Percentiles rank a stretch among this genome's conserved stretches.
Conservation (phyloP, 2,797 vertebrate genomes). For the Ctenopoma kingsleyae region DNA sequence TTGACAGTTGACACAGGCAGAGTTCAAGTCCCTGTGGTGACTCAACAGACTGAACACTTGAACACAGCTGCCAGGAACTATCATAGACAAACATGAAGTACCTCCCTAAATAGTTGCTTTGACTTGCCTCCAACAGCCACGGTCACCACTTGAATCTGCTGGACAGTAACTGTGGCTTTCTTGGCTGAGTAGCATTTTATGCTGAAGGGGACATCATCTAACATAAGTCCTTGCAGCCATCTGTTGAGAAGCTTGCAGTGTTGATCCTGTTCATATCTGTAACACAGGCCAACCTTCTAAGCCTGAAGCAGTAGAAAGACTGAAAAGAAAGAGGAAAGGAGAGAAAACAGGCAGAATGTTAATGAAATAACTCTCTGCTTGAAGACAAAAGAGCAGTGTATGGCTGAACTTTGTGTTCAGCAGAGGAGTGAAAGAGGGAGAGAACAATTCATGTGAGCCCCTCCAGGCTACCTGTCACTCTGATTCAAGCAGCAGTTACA, state of each 20-base stretch:
- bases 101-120: constrained; percentile 67
- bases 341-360: constrained; percentile 36
- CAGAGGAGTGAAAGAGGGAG: constrained; percentile 34
- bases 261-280: constrained; percentile 59
- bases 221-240: constrained; percentile 63
- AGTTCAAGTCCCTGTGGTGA: constrained; percentile 59
- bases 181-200: constrained; percentile 49
- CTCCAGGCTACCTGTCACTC: constrained; percentile 66
- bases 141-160: constrained; percentile 61
- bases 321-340: constrained; percentile 25
- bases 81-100: constrained; percentile 63
- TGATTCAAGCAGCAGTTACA: constrained; percentile 56
- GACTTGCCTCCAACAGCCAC: constrained; percentile 64
- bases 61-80: constrained; percentile 68
- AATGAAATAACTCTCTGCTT: constrained; percentile 47
- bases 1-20: constrained; percentile 61
- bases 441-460: constrained; percentile 53
- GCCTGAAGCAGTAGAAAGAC: constrained; percentile 51
- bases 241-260: constrained; percentile 58
- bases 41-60: constrained; percentile 63
- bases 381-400: constrained; percentile 46
- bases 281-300: constrained; percentile 43
- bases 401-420: constrained; percentile 47
- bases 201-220: constrained; percentile 61
- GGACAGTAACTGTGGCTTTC: constrained; percentile 53